Evolutionary conservation across 2,797 vertebrate genomes (phyloP), one percentile per base, ranked within the genome.

Genomic region (Chromis chromis): DNA sequence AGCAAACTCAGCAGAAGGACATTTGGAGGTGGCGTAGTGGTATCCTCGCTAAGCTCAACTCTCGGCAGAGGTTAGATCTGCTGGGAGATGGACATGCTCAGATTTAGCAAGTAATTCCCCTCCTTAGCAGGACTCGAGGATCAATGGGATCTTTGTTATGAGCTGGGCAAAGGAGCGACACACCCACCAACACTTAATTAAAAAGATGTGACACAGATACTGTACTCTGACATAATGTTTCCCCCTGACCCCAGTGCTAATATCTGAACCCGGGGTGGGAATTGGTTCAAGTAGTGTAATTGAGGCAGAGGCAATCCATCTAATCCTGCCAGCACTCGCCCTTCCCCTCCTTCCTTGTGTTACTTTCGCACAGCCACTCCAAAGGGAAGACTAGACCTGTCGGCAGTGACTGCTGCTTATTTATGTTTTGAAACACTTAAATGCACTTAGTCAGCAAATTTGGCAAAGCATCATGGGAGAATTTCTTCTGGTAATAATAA

Each of bases 81-180:
- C 77, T 77, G 75, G 84, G 89, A 89, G 89, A 92, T 83, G 86
- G 83, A 87, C 90, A 86, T 65, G 83, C 82, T 78, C 66, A 81
- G 87, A 79, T 92, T 92, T 89, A 88, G 70, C 67, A 83, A 87
- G 84, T 83, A 85, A 85, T 85, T 74, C 79, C 81, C 25, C 28
- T 19, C 49, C 49, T 65, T 19, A n/a, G 59, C 49, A n/a, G 48
- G 39, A 68, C 79, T 50, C 28, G 60, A 33, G 71, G 83, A 89
- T 94, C 86, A 89, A 89, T 88, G 74, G 64, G 74, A 77, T 84
- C 86, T 83, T 89, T 91, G 89, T 90, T 71, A 71, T 81, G 61
- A 83, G 81, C 42, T 6, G 28, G 25, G 60, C 57, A 62, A 72
- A 78, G 70, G 17, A 50, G 76, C 48, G 33, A 77, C 82, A 80